Evolutionary conservation across 2,797 vertebrate species (phyloP).

Genomic region (Micromesistius poutassou): DNA sequence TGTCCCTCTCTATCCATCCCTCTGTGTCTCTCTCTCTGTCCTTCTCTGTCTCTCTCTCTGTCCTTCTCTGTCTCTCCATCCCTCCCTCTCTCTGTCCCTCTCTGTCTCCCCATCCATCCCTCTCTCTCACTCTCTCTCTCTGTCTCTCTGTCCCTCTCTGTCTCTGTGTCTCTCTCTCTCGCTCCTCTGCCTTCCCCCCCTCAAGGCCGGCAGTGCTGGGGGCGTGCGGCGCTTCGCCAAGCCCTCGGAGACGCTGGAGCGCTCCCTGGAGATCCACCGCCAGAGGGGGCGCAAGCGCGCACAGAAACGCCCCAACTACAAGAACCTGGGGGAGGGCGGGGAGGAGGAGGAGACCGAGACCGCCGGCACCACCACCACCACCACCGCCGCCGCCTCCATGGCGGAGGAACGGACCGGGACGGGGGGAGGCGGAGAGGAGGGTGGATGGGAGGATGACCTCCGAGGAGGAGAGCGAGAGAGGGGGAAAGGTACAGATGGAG

Average conservation of each 20-base stretch:
- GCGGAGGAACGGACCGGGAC: slow-evolving; percentile 73
- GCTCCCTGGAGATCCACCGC: slow-evolving; percentile 92
- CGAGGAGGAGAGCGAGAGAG: slow-evolving; percentile 82
- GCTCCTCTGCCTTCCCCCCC: not conserved
- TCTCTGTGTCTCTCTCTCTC: not conserved
- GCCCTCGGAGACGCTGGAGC: slow-evolving; percentile 88
- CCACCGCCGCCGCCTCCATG: slow-evolving; percentile 44
- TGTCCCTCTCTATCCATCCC: not conserved
- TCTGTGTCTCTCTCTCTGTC: no score
- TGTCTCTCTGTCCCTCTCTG: no score
- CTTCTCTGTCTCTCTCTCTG: no score
- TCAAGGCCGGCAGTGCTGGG: slow-evolving; percentile 78
- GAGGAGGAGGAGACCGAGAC: slow-evolving; percentile 81
- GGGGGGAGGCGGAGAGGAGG: slow-evolving; percentile 74
- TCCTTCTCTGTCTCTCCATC: no score
- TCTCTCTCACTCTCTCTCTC: not conserved
- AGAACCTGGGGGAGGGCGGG: slow-evolving; percentile 94
- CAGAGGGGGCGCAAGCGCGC: slow-evolving; percentile 86
- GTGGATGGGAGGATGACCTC: slow-evolving; percentile 79
- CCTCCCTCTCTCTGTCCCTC: not conserved
- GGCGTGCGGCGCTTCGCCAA: slow-evolving; percentile 90
- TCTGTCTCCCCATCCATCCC: not conserved
- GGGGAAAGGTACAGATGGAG: slow-evolving; percentile 86
- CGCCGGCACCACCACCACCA: slow-evolving; percentile 31
- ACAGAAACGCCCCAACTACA: slow-evolving; percentile 96